A percentile compares a stretch with the other conserved stretches of the same genome.
Conservation (phyloP, 2,888 invertebrate species). For the Oligia strigilis region DNA sequence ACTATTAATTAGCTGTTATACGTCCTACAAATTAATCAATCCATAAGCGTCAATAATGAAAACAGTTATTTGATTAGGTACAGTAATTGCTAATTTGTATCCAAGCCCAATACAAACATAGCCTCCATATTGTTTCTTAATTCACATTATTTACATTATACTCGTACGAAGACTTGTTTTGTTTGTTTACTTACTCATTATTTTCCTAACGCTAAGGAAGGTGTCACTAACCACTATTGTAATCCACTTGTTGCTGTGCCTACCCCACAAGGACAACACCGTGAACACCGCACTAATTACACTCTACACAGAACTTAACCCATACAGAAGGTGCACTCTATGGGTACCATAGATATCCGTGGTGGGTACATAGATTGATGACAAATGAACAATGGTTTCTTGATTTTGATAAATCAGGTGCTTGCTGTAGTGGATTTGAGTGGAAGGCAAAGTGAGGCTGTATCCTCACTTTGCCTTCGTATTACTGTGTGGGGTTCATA, state of each 20-base stretch:
- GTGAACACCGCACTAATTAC: conserved; percentile 31
- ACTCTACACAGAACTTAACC: neutral
- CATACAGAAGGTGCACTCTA: conserved; percentile 3
- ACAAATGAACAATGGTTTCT: neutral
- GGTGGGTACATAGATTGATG: no score
- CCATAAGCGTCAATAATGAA: neutral
- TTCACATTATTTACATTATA: neutral
- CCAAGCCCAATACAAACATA: neutral
- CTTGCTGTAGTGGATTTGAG: neutral
- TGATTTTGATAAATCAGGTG: neutral
- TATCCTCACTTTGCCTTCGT: neutral
- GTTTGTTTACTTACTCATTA: neutral
- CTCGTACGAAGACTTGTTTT: neutral
- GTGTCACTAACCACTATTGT: neutral
- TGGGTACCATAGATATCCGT: no score
- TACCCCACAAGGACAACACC: neutral
- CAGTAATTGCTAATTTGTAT: neutral
- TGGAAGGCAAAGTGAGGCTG: no score
- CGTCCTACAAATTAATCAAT: conserved; percentile 3
- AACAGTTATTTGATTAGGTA: neutral
- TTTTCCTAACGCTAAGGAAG: neutral
- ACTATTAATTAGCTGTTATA: neutral
- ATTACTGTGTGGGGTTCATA: neutral
- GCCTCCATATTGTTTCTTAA: neutral
- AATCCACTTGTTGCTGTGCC: conserved; percentile 16